These are phyloP conservation scores for Gortyna flavago DNA, from an alignment of 2,888 invertebrate genomes.

Conservation along the genomic window DNA sequence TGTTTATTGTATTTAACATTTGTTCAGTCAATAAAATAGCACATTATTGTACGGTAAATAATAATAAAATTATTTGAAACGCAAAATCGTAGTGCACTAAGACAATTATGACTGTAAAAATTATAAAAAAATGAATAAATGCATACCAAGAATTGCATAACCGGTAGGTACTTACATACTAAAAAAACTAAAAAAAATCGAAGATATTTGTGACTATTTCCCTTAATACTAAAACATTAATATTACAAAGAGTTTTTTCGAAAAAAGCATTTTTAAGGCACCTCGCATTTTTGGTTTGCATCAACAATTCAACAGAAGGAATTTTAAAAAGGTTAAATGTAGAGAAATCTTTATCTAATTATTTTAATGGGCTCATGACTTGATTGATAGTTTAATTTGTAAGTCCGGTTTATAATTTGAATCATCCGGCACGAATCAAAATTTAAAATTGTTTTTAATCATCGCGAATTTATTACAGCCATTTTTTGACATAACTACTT, in stretches of 20 bases:
- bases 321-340: slow-evolving; percentile 60
- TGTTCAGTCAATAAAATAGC: not conserved
- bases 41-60: not conserved
- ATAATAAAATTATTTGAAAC: slow-evolving; percentile 43
- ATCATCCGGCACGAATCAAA: slow-evolving; percentile 23
- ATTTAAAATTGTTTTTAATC: slow-evolving; percentile 17
- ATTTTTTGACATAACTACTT: not conserved
- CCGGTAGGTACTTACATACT: slow-evolving; percentile 63
- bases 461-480: slow-evolving; percentile 23
- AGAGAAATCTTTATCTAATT: slow-evolving; percentile 63
- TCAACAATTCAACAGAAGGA: slow-evolving; percentile 61
- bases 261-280: slow-evolving; percentile 82
- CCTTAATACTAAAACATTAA: slow-evolving; percentile 70
- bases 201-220: slow-evolving; percentile 80
- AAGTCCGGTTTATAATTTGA: slow-evolving; percentile 36
- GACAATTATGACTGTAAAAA: slow-evolving; percentile 63
- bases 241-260: slow-evolving; percentile 63
- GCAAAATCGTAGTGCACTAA: slow-evolving; percentile 38
- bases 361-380: slow-evolving; percentile 49
- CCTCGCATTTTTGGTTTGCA: slow-evolving; percentile 85
- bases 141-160: slow-evolving; percentile 64
- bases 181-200: slow-evolving; percentile 66
- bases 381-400: slow-evolving; percentile 50
- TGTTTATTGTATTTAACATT: not conserved
- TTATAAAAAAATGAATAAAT: slow-evolving; percentile 63